Evolutionary conservation across 2,113 vertebrate species (phyloP), one percentile per base, ranked within the genome.

Genomic region (Austrofundulus limnaeus): DNA sequence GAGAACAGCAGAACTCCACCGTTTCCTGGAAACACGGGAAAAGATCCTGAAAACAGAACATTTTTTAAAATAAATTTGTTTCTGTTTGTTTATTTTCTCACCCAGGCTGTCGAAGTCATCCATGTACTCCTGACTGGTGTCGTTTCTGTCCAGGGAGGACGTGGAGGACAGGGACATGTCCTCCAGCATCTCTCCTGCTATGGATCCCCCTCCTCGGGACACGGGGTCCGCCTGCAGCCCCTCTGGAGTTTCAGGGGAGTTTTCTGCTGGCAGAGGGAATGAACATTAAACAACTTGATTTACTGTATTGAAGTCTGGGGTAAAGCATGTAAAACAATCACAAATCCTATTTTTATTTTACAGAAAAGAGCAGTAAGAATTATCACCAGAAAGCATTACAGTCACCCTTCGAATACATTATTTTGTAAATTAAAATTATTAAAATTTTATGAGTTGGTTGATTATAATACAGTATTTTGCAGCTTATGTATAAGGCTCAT

Each of bases 121-220:
- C 63, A 95, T 95, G 50, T 97, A 96, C 81, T 98, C 97, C 91
- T 98, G 95, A 62, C 95, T 96, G 83, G 93, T 84, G 80, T 96
- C 94, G n/a, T 96, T 95, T 66, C 92, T 93, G 57, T 98, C 96
- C 84, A 96, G 92, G 42, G 96, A 98, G 0, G 96, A 98, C 46
- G 92, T 91, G 51, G 96, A 98, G 4, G 96, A 98, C 83, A 98
- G 90, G 11, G 96, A 98, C 89, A 98, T 97, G 82, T 98, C 95
- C 89, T 98, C 96, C 58, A 94, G 91, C n/a, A 92, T 92, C 78
- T 96, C 95, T 6, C 89, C 92, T 41, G 90, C 73, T 50, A 91
- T 88, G 17, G 85, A 86, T 59, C 86, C 83, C 73, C 91, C 93
- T 14, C n/a, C 19, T 39, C 70, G 78, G 68, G 74, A 61, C 0